A percentile compares a stretch with the other conserved stretches of the same genome.
Evolutionary conservation across 2,113 vertebrate species (phyloP).

Genomic region (Carettochelys insculpta): DNA sequence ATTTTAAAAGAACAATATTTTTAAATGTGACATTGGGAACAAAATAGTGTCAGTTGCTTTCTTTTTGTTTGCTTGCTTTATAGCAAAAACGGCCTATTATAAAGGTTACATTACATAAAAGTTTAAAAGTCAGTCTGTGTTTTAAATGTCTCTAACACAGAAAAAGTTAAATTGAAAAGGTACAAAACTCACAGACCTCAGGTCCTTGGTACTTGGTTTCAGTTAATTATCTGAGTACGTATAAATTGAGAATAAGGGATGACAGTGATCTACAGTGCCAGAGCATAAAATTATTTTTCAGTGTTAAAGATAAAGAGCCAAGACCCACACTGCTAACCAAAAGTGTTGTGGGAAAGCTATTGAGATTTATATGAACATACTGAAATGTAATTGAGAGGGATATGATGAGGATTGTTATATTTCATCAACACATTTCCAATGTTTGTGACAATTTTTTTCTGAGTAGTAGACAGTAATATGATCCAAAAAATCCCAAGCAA

Average conservation of each 20-base stretch:
- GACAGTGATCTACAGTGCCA: not conserved
- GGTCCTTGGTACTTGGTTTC: slow-evolving; percentile 27
- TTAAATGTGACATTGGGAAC: not conserved
- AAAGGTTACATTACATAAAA: not conserved
- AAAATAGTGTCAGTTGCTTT: not conserved
- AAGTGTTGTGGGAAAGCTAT: not conserved
- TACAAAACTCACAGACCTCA: not conserved
- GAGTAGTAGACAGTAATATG: not conserved
- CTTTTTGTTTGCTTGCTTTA: not conserved
- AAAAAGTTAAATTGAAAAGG: not conserved
- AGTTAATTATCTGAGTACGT: slow-evolving; percentile 54
- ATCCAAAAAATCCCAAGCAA: not conserved
- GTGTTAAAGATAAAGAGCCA: not conserved
- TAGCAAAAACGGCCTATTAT: not conserved
- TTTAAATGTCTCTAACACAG: not conserved
- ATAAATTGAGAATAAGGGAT: slow-evolving; percentile 17
- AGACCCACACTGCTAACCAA: not conserved
- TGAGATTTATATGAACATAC: not conserved
- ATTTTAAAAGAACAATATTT: not conserved
- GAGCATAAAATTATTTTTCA: slow-evolving; percentile 2
- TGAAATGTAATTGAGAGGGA: not conserved
- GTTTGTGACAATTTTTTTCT: not conserved
- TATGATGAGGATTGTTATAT: not conserved
- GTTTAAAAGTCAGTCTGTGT: not conserved
- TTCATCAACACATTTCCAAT: not conserved